A percentile compares a stretch with the other conserved stretches of the same genome.
phyloP scores from a whole-genome alignment of 2,888 invertebrate genomes.

The Epiblema foenella region DNA sequence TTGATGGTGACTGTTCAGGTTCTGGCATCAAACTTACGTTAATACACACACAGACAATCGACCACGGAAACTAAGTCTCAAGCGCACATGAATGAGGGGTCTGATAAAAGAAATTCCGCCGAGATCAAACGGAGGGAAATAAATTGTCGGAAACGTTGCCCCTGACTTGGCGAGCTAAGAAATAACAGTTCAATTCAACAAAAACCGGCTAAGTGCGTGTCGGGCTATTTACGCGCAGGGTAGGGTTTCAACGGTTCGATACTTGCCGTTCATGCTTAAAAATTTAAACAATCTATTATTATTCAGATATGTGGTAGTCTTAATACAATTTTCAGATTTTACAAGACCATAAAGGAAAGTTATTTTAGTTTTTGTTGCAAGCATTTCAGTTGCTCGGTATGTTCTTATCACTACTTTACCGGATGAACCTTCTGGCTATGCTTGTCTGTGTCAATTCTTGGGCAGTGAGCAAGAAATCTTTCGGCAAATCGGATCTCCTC shows the following conservation, averaged over 20 bases:
- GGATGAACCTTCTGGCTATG: conserved; percentile 7
- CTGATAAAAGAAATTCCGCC: conserved; percentile 70
- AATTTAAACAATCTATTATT: no score
- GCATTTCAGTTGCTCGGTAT: no score
- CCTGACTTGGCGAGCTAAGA: conserved; percentile 41
- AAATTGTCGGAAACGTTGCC: conserved; percentile 59
- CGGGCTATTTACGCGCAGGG: no score
- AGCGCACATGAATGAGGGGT: conserved; percentile 66
- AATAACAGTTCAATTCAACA: conserved; percentile 19
- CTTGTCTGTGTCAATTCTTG: conserved; percentile 24
- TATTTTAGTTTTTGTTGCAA: no score
- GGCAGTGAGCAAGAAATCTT: conserved; percentile 44
- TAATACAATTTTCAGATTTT: no score
- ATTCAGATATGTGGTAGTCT: no score
- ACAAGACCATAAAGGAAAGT: no score
- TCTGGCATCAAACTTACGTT: no score
- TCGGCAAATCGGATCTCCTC: conserved; percentile 57
- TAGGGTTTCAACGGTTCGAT: no score
- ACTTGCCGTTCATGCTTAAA: no score
- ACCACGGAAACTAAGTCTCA: conserved; percentile 52
- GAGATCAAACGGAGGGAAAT: conserved; percentile 68
- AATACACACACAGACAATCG: neutral
- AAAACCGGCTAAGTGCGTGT: neutral
- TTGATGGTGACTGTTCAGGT: no score
- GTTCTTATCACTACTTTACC: no score